Base-by-base conservation (phyloP, 2,113 vertebrate species). In the Nothocercus julius region DNA sequence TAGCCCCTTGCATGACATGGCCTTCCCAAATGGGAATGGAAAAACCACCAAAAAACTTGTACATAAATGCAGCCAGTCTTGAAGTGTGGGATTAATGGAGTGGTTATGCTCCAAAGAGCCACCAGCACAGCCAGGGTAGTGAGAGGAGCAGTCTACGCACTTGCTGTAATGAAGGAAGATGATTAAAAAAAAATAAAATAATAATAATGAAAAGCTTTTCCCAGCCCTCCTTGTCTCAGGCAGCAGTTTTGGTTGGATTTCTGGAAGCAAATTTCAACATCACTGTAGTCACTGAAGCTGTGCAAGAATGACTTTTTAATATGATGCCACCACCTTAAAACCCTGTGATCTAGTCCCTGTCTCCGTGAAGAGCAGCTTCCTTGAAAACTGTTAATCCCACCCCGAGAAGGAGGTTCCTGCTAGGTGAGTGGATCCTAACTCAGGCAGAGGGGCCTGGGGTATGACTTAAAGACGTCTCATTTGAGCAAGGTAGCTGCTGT, bases 381-480 rank as follows among this genome's bases (percentile, higher is more conserved):
- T 28, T 2, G 36, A 5, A 64, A 20, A 73, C 21, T 25, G 20
- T 27, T 19, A 42, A 72, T 40, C 34, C 21, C 8, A 7, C 7
- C 4, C 36, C 1, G 1, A 11, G 11, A 56, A 56, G 58, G 0
- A 17, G 17, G 6, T 12, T 40, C 27, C 56, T 74, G 17, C 17
- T 47, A 20, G 47, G 19, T 20, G 53, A 4, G 5, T 78, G 56
- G 36, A 12, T 36, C 22, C 25, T 11, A 51, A 34, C 14, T 30
- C 19, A 19, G 40, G 61, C 61, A 38, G 61, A 63, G 20, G 61
- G n/a, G 4, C 12, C 30, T 32, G 68, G 16, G 21, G 4, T 15
- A 11, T 49, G 36, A 5, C 3, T 56, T 27, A n/a, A 51, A 25
- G 22, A 14, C 0, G 0, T 25, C 53, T 32, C 53, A 22, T 12